Base-by-base conservation (phyloP, 2,888 invertebrate genomes). In the Zhuqinia jingwanae region DNA sequence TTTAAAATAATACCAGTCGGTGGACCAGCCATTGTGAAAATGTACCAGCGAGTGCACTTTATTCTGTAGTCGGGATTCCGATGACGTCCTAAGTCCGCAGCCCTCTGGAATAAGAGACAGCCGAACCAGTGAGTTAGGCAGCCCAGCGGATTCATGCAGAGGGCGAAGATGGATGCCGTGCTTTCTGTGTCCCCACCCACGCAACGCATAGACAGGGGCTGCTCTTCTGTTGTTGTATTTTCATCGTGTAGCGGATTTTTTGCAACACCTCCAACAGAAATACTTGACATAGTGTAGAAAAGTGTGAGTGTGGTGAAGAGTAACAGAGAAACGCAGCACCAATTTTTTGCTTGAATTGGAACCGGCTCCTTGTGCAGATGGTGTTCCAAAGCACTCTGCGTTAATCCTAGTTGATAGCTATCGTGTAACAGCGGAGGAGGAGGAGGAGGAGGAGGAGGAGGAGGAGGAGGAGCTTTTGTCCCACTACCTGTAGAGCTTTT, bases 21-120 rank as follows among this genome's bases (percentile, higher is more conserved):
- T 0, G 68, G 68, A 13, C 20, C 68, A 5, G 45, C 13, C 68
- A 68, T 68, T 10, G 68, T 11, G 22, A 3, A 15, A 22, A 47
- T 13, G 45, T 68, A 68, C 13, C 13, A 0, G 3, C 27, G 22
- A 47, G 45, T 68, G 13, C 13, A 25, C 0, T 22, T 10, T 0
- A 70, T 22, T 47, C 70, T 70, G n/a, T 25, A 47, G 27, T 70
- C 70, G 25, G 70, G 70, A 47, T 47, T 22, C 6, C 70, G 70
- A 13, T 70, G 70, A 1, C 25, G 47, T 11, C 25, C 47, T 17
- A 70, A 27, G 25, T 70, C 70, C 15, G 10, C 47, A 1, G 70
- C 70, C 45, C 25, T 70, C 2, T 13, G 13, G 17, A 70, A 70
- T 6, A 15, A 47, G 0, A 47, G 5, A 25, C 70, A 70, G 47